phyloP scores from a whole-genome alignment of 2,888 invertebrate species.

The Scotopteryx bipunctaria region DNA sequence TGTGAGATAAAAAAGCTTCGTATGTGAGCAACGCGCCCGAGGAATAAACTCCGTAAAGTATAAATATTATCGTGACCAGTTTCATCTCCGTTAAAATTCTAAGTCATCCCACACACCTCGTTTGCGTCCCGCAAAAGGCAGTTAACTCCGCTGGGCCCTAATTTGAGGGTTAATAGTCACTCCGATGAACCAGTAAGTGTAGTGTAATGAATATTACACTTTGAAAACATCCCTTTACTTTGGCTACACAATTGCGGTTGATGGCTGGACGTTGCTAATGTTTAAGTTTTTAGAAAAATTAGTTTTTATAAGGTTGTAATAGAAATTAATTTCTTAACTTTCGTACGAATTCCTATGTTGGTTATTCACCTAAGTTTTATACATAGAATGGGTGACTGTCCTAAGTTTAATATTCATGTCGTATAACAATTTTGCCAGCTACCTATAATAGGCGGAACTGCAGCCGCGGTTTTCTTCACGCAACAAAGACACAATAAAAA shows the following conservation, averaged over 20 bases:
- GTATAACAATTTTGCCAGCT: slow-evolving; percentile 10
- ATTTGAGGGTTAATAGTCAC: slow-evolving; percentile 73
- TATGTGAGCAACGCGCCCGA: too few species aligned
- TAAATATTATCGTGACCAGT: slow-evolving; percentile 28
- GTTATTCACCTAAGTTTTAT: not conserved
- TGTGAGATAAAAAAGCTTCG: too few species aligned
- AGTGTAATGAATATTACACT: slow-evolving; percentile 69
- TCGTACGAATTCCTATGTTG: too few species aligned
- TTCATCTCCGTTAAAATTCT: slow-evolving; percentile 43
- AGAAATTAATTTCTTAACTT: too few species aligned
- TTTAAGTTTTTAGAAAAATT: slow-evolving; percentile 6
- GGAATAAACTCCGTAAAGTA: too few species aligned
- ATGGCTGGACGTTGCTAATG: slow-evolving; percentile 19
- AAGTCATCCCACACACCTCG: slow-evolving; percentile 55
- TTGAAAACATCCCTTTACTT: slow-evolving; percentile 48
- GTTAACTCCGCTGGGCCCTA: slow-evolving; percentile 64
- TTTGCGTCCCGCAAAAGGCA: slow-evolving; percentile 66
- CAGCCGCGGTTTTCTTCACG: slow-evolving; percentile 15
- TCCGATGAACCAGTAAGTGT: slow-evolving; percentile 63
- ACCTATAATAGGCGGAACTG: slow-evolving; percentile 18
- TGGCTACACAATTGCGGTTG: slow-evolving; percentile 26
- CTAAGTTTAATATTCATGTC: not conserved
- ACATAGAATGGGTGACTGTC: not conserved
- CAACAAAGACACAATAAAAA: slow-evolving; percentile 27
- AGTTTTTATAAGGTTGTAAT: too few species aligned